Base-by-base conservation (phyloP, 2,113 vertebrate genomes). In the Balaeniceps rex region DNA sequence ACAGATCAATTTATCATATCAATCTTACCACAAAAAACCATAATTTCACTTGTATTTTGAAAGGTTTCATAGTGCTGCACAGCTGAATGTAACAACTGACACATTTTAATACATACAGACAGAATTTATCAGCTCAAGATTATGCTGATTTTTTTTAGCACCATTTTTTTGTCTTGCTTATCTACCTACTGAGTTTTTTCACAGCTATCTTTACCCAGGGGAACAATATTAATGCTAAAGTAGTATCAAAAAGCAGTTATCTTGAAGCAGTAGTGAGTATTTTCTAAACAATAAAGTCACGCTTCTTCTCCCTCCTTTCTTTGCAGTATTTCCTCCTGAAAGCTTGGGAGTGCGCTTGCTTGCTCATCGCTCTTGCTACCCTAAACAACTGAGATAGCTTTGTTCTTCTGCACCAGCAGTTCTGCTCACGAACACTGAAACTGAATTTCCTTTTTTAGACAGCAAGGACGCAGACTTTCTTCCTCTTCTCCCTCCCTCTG, bases 381-480 rank as follows among this genome's bases (percentile, higher is more conserved):
- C 91, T 86, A 93, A 93, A 93, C 87, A 95, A 90, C 77, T n/a
- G 68, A 96, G 93, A 95, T 88, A 83, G 91, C 90, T 95, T 93
- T 97, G 87, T 88, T 96, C 78, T 94, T 97, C 92, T 96, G 94
- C 94, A 94, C 90, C 74, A 93, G 83, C 93, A 88, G 88, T 54
- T 95, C 83, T 95, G 87, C 82, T 96, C 77, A 60, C 65, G 84
- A 92, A 89, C 83, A 91, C 84, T 88, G 90, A 87, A 74, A 90
- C 91, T 60, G 84, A 95, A 96, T 96, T 96, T 95, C 95, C 93
- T 96, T 97, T 97, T 97, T 94, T 93, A 97, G 97, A 91, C 93
- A 96, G 93, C 95, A 94, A 97, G 83, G 93, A 94, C 49, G 13
- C 52, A 87, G 64, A 96, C 94, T 90, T 95, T 95, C 85, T 95